Percentiles rank a stretch among this genome's conserved stretches.
These are phyloP conservation scores for Aradus depressus DNA, from an alignment of 2,888 invertebrate species.

Conservation along the genomic window DNA sequence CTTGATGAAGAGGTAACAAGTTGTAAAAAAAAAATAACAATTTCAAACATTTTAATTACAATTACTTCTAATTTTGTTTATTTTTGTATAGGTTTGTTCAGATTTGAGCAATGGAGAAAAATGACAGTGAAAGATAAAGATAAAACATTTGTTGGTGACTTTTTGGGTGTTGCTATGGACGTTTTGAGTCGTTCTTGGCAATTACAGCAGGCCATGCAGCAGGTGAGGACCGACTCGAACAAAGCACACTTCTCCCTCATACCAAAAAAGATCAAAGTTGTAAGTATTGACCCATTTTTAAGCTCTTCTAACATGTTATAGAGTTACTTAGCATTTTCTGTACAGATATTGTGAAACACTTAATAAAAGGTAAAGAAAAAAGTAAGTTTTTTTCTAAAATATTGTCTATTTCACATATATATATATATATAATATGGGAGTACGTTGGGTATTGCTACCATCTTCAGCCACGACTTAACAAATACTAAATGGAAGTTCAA, in stretches of 20 bases:
- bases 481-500: too few species aligned
- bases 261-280: constrained; percentile 65
- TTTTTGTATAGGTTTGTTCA: constrained; percentile 46
- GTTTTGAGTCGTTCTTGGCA: constrained; percentile 51
- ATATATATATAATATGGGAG: too few species aligned
- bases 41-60: neutral
- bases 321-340: too few species aligned
- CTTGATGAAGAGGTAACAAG: too few species aligned
- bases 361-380: too few species aligned
- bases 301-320: neutral
- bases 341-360: too few species aligned
- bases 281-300: constrained; percentile 35
- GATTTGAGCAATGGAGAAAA: constrained; percentile 68
- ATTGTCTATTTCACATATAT: too few species aligned
- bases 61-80: constrained; percentile 11
- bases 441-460: too few species aligned
- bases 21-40: too few species aligned
- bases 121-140: constrained; percentile 68
- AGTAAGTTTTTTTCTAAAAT: too few species aligned
- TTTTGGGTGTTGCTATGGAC: constrained; percentile 68
- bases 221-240: constrained; percentile 46
- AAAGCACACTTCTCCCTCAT: constrained; percentile 59
- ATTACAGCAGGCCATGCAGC: constrained; percentile 40
- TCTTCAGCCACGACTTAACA: too few species aligned
- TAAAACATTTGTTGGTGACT: constrained; percentile 70